Percentiles rank a stretch among this genome's conserved stretches.
These are phyloP conservation scores for Pseudococcus jackbeardsleyi DNA, from an alignment of 2,888 invertebrate genomes.

Conservation along the genomic window DNA sequence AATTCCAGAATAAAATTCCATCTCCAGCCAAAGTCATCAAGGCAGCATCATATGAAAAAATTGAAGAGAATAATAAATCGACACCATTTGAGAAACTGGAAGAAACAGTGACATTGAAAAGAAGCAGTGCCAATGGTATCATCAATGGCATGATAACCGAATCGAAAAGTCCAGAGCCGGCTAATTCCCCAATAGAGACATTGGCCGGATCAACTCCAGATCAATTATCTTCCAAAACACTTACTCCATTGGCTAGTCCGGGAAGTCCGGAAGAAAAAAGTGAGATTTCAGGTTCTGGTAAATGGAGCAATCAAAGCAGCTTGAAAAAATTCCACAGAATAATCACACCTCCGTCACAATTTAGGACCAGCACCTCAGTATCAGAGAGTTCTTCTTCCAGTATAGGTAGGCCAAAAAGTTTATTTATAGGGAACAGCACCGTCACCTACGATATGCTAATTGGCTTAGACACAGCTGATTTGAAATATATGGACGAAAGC, in stretches of 20 bases:
- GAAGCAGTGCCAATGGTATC: conserved; percentile 33
- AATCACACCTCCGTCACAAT: conserved; percentile 63
- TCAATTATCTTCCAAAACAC: conserved; percentile 69
- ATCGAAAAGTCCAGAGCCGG: conserved; percentile 49
- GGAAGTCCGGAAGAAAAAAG: conserved; percentile 66
- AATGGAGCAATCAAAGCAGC: conserved; percentile 59
- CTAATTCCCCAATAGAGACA: conserved; percentile 65
- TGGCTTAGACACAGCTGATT: conserved; percentile 86
- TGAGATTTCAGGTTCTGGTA: conserved; percentile 47
- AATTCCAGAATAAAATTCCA: conserved; percentile 7
- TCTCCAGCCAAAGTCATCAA: conserved; percentile 31
- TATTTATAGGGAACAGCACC: conserved; percentile 72
- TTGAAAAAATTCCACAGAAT: conserved; percentile 56
- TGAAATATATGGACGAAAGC: conserved; percentile 92
- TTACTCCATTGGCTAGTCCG: conserved; percentile 70
- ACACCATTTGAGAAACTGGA: not conserved
- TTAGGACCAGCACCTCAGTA: conserved; percentile 47
- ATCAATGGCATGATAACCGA: not conserved
- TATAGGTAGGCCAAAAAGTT: conserved; percentile 72
- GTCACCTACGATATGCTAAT: conserved; percentile 82
- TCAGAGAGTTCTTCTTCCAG: conserved; percentile 62
- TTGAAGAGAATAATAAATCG: not conserved
- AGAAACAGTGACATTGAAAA: not conserved
- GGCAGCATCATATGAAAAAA: conserved; percentile 17
- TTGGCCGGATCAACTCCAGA: conserved; percentile 64